Evolutionary conservation across 2,113 vertebrate genomes (phyloP).

Genomic region (Albula glossodonta): DNA sequence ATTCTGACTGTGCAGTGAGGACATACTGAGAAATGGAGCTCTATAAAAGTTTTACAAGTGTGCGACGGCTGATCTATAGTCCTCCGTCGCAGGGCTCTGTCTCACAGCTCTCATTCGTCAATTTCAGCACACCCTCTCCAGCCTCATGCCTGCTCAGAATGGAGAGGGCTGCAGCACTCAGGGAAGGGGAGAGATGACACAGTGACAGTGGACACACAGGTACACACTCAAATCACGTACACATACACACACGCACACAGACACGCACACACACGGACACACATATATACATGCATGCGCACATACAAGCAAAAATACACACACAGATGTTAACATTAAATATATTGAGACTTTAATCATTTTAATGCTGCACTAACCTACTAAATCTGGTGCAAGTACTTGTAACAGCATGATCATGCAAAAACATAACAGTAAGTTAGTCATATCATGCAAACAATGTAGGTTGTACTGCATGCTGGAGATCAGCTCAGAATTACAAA

Average conservation of each 20-base stretch:
- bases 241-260: background rate
- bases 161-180: background rate
- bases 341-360: too few relatives aligned
- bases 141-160: background rate
- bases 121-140: background rate
- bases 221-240: background rate
- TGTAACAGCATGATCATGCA: too few relatives aligned
- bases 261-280: background rate
- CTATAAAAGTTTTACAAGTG: constrained; percentile 1
- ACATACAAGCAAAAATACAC: background rate
- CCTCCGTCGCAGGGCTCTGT: background rate
- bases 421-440: too few relatives aligned
- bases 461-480: too few relatives aligned
- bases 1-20: background rate
- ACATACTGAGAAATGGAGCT: background rate
- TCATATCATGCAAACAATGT: too few relatives aligned
- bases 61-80: background rate
- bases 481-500: too few relatives aligned
- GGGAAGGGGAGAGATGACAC: background rate
- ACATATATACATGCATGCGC: background rate
- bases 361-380: too few relatives aligned
- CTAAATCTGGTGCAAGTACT: too few relatives aligned
- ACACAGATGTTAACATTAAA: background rate
- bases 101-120: background rate
- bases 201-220: background rate